phyloP scores from a whole-genome alignment of 2,888 invertebrate species.

The Dyspetes luteomarginatus region DNA sequence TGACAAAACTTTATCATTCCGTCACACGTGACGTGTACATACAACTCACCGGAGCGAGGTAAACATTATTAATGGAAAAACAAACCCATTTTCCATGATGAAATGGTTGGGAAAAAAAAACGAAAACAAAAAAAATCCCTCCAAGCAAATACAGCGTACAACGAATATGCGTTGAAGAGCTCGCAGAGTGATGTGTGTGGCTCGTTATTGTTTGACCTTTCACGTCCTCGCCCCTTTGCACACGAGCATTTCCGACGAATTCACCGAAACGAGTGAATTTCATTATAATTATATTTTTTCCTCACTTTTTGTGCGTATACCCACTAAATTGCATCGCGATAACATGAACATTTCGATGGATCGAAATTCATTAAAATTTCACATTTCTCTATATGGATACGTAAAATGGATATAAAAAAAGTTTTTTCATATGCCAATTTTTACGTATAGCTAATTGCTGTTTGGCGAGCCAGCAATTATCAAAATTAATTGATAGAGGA shows the following conservation, averaged over 20 bases:
- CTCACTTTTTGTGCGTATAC: neutral
- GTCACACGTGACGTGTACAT: neutral
- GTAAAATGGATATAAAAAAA: neutral
- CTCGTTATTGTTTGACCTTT: constrained; percentile 33
- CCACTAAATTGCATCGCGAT: neutral
- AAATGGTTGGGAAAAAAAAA: neutral
- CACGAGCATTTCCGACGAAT: constrained; percentile 49
- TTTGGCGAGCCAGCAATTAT: too few species aligned
- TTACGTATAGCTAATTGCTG: too few species aligned
- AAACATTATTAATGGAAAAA: neutral
- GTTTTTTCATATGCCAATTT: neutral
- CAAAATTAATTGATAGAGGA: neutral
- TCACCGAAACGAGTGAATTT: constrained; percentile 66
- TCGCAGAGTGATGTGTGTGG: constrained; percentile 4
- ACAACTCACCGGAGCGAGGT: neutral
- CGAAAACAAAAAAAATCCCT: neutral
- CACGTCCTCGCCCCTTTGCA: constrained; percentile 1
- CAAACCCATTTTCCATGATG: neutral
- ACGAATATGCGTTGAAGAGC: constrained; percentile 5
- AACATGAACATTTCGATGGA: neutral
- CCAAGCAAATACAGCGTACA: neutral
- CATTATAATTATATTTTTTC: constrained; percentile 69
- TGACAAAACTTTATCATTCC: neutral
- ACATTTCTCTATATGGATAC: neutral
- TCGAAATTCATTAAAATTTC: constrained; percentile 5